phyloP scores from a whole-genome alignment of 2,113 vertebrate species.

The Colaptes auratus region DNA sequence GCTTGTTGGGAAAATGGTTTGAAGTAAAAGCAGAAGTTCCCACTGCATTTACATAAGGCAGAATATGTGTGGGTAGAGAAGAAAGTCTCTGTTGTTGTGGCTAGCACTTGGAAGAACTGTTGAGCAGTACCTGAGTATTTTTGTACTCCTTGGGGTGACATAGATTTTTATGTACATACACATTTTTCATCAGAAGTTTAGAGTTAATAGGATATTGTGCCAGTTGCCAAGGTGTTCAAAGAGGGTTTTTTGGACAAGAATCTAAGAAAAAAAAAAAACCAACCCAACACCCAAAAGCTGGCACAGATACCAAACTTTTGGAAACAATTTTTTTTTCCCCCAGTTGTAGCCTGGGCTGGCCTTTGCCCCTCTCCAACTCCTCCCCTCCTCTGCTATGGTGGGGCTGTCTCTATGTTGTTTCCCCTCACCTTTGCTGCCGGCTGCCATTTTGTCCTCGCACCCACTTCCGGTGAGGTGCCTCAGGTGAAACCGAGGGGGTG shows the following conservation, averaged over 20 bases:
- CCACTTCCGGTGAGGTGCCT: rapidly evolving
- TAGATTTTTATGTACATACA: background rate
- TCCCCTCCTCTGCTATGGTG: rapidly evolving
- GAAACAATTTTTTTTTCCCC: background rate
- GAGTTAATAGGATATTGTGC: background rate
- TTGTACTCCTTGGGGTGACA: background rate
- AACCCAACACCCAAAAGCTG: background rate
- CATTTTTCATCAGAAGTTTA: slow-evolving; percentile 33
- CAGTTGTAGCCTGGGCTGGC: background rate
- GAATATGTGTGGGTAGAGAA: background rate
- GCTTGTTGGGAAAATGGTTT: background rate
- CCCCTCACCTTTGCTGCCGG: rapidly evolving
- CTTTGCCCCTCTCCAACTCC: too few species aligned
- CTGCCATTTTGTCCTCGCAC: rapidly evolving
- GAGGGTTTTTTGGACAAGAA: background rate
- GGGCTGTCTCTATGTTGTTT: rapidly evolving
- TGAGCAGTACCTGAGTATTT: background rate
- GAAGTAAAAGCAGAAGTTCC: background rate
- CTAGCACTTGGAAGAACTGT: background rate
- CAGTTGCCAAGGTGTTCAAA: background rate
- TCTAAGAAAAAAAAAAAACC: background rate
- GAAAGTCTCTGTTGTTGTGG: background rate
- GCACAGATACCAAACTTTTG: background rate
- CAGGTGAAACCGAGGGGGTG: background rate
- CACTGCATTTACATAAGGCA: background rate